Evolutionary conservation across 2,797 vertebrate genomes (phyloP), one percentile per base, ranked within the genome.

Genomic region (Lindbergichthys nudifrons): DNA sequence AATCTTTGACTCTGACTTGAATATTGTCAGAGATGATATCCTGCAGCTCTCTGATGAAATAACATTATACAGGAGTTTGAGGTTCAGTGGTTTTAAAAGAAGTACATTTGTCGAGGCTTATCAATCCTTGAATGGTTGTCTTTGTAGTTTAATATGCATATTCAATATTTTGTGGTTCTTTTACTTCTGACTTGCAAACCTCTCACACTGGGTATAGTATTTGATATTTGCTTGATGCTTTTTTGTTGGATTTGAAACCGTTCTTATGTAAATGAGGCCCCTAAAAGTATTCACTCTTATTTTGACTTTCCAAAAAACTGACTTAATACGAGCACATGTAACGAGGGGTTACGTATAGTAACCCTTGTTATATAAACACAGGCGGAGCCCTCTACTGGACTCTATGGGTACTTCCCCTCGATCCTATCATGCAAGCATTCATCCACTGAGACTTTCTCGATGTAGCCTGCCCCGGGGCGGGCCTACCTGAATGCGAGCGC

Each of bases 21-120:
- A 65, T 46, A 45, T 60, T 30, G 42, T 73, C 4, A 26, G 63
- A 32, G 36, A 46, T 13, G 14, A 73, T 68, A 69, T 36, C 46
- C 14, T 21, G 18, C 47, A 13, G 62, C 57, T 62, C 8, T 53
- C 11, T 32, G 18, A 65, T n/a, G 19, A 46, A 57, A 26, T 30
- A n/a, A 19, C 53, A 59, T 69, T 16, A 58, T 39, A 26, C 43
- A 61, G 32, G 30, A 50, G 47, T 52, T 32, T 53, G 1, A 36
- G 32, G 32, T 9, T 36, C 32, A 65, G 43, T 6, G 26, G 19
- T 45, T 45, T 36, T 42, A 39, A 42, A 39, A 64, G 18, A 66
- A 3, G 13, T 36, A 15, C 3, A 42, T n/a, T 43, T 5, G 5
- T 26, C 6, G 1, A 62, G 9, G 23, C 2, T 11, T 2, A 52